These are phyloP conservation scores for Sminthurides aquaticus DNA, from an alignment of 2,888 invertebrate genomes.

Conservation along the genomic window DNA sequence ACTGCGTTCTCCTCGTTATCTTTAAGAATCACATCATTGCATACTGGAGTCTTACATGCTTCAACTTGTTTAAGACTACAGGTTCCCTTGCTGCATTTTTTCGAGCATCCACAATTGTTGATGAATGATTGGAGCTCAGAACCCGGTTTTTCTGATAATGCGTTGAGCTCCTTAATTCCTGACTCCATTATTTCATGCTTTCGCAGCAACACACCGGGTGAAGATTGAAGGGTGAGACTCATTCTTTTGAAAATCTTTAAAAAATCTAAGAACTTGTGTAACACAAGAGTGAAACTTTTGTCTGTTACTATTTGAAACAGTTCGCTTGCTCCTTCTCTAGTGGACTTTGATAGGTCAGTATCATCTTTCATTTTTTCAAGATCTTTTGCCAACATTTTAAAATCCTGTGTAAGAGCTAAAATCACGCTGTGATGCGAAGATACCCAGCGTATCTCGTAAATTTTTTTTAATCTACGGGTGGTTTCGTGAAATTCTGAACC, in stretches of 20 bases:
- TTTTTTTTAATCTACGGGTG: neutral
- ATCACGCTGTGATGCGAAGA: neutral
- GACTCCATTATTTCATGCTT: neutral
- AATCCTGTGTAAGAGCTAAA: neutral
- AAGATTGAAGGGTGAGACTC: neutral
- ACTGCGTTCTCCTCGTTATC: neutral
- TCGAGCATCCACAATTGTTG: neutral
- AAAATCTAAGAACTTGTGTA: neutral
- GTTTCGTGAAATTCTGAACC: too few species aligned
- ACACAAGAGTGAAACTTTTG: neutral
- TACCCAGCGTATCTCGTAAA: neutral
- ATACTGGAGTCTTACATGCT: neutral
- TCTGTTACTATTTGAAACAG: neutral
- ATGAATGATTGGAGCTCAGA: neutral
- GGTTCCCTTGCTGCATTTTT: neutral
- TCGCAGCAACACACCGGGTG: neutral
- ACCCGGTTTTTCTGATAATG: neutral
- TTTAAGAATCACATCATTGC: neutral
- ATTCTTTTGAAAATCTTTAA: neutral
- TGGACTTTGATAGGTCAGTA: neutral
- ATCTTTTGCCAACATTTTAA: neutral
- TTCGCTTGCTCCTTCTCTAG: neutral
- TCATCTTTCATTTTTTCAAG: neutral
- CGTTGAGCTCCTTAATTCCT: neutral
- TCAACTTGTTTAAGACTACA: neutral